phyloP scores from a whole-genome alignment of 2,797 vertebrate genomes.

The Etheostoma nigrum region DNA sequence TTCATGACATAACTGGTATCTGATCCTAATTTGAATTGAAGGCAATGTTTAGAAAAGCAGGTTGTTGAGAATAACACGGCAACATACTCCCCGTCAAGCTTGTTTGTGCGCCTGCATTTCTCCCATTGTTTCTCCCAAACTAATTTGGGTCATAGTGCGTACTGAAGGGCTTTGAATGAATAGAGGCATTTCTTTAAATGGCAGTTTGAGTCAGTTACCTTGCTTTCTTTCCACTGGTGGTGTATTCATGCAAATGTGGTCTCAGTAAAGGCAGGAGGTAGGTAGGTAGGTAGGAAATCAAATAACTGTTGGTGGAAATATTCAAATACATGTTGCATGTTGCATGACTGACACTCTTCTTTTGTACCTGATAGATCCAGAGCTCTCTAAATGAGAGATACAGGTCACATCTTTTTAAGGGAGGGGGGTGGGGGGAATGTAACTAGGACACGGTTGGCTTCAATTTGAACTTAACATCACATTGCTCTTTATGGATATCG shows the following conservation, averaged over 20 bases:
- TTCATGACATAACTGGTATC: not conserved
- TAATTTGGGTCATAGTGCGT: slow-evolving; percentile 18
- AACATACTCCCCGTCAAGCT: not conserved
- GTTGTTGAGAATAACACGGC: slow-evolving; percentile 3
- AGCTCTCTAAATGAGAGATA: not conserved
- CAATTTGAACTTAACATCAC: slow-evolving; percentile 5
- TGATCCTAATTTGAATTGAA: slow-evolving; percentile 53
- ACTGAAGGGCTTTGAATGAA: slow-evolving; percentile 16
- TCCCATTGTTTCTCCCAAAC: slow-evolving; percentile 30
- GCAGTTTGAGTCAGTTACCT: slow-evolving; percentile 24
- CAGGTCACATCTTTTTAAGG: not conserved
- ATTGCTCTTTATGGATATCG: slow-evolving; percentile 3
- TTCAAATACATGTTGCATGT: slow-evolving; percentile 1
- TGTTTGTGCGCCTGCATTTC: slow-evolving; percentile 16
- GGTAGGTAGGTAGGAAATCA: not conserved
- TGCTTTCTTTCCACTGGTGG: slow-evolving; percentile 32
- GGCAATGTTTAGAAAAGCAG: not conserved
- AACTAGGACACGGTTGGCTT: not conserved
- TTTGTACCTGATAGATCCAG: not conserved
- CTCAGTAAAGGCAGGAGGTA: slow-evolving; percentile 6
- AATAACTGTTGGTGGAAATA: not conserved
- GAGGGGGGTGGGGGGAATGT: not conserved
- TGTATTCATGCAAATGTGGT: slow-evolving; percentile 33
- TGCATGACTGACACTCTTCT: not conserved
- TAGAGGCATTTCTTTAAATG: slow-evolving; percentile 33